Base-by-base conservation (phyloP, 2,888 invertebrate genomes). In the Zaprionus lineosus region DNA sequence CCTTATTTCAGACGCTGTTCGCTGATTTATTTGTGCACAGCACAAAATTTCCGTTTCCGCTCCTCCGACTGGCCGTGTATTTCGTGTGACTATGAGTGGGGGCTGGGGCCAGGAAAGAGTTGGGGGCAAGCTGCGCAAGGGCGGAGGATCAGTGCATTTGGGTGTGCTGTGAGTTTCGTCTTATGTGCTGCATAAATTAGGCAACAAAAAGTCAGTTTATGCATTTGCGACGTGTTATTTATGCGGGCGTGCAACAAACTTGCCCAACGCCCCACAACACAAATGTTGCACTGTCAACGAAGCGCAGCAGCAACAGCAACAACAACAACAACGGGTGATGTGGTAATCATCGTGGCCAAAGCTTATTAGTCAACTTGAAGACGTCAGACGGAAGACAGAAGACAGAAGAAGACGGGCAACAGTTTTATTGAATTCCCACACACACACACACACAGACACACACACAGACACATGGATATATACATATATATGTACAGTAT, bases 31-130 rank as follows among this genome's bases (percentile, higher is more conserved):
- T 85, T 85, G 76, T 76, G 71, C 76, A 73, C 63, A 78, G 84
- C 81, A 83, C 83, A 79, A 83, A 83, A 85, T 79, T 83, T 82
- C 76, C 82, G 85, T 76, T 82, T 85, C 84, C 82, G 81, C 40
- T 70, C 58, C 37, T 19, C 26, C 53, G 43, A 14, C 36, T 21
- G 33, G 60, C 40, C 50, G 21, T 50, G 50, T 24, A n/a, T n/a
- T n/a, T n/a, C n/a, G n/a, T n/a, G n/a, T n/a, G n/a, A 15, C 4
- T 7, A 3, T 2, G 6, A 21, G 4, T 21, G 21, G 29, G 11
- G 29, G 11, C 2, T 28, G 56, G 9, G 55, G 21, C 26, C 15
- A 16, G 21, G n/a, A n/a, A n/a, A n/a, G n/a, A n/a, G 19, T 26
- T 6, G 2, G 9, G 5, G 31, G 2, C n/a, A 1, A 14, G 5